Evolutionary conservation across 2,113 vertebrate species (phyloP), one percentile per base, ranked within the genome.

Genomic region (Paedocypris sp.): DNA sequence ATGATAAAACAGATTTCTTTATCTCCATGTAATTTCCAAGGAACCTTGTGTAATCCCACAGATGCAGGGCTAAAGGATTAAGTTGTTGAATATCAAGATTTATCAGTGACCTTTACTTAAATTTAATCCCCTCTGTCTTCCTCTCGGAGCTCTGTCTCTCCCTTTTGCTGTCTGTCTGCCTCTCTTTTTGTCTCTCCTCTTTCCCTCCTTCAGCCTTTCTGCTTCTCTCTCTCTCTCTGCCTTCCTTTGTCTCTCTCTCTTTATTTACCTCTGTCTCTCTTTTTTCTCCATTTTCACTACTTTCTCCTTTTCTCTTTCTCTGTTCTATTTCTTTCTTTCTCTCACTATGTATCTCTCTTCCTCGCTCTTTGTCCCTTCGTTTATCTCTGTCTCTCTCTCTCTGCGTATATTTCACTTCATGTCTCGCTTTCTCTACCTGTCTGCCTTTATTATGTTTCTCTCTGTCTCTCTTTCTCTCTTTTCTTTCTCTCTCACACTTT

Each of bases 41-140:
- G 26, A 10, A 13, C 19, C 39, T 25, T 2, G 11, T 1, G 16
- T 26, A 60, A 36, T 47, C 43, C 22, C 6, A 1, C 2, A 9
- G 19, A 39, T 28, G 35, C 16, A 11, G 28, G 38, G 23, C 25
- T 25, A 48, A 62, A 29, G 47, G 60, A 41, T 62, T 41, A 42
- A 51, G 13, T 49, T 45, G 18, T 60, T 57, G 53, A 43, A 43
- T 57, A 54, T 39, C 2, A 1, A 25, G 51, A 10, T 39, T 62
- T 39, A 50, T 31, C 47, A 15, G 25, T 62, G 60, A 52, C 60
- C 60, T 62, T 52, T 51, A 25, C 49, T 53, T 9, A 29, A 11
- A 53, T 42, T 26, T 54, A 31, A 22, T 53, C 45, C 26, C 38
- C 41, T 16, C 18, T 28, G 35, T 25, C 41, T 32, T 18, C 13